phyloP scores from a whole-genome alignment of 2,888 invertebrate species.

The Drosophila differens region DNA sequence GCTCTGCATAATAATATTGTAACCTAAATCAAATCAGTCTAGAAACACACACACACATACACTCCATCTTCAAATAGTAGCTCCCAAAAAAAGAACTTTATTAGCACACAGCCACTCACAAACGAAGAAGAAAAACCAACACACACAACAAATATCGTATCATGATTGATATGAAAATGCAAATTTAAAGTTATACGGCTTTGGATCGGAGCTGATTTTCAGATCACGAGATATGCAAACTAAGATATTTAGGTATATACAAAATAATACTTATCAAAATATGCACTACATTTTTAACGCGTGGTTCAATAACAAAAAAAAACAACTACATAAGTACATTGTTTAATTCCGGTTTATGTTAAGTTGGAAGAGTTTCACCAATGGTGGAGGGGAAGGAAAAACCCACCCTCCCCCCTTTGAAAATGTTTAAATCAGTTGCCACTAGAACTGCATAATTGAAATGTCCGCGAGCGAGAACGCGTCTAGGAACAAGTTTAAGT shows the following conservation, averaged over 20 bases:
- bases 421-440: conserved; percentile 55
- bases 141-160: conserved; percentile 19
- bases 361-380: conserved; percentile 44
- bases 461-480: conserved; percentile 51
- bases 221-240: conserved; percentile 62
- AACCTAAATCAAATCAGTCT: conserved; percentile 38
- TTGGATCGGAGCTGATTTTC: conserved; percentile 39
- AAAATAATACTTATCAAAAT: conserved; percentile 67
- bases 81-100: conserved; percentile 20
- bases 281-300: conserved; percentile 75
- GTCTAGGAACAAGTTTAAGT: conserved; percentile 75
- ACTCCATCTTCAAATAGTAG: conserved; percentile 5
- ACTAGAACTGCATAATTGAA: conserved; percentile 68
- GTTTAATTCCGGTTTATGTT: conserved; percentile 68
- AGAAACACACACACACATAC: conserved; percentile 3
- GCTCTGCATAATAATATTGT: conserved; percentile 39
- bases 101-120: conserved; percentile 17
- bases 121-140: conserved; percentile 9
- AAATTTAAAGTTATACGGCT: conserved; percentile 61
- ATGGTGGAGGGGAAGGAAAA: background rate
- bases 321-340: conserved; percentile 37
- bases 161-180: conserved; percentile 36
- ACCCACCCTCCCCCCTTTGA: conserved; percentile 3
- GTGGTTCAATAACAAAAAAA: conserved; percentile 54
- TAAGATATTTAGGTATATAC: conserved; percentile 70